Evolutionary conservation across 1,140 invertebrate species (phyloP), one percentile per base, ranked within the genome.

Genomic region (Papilio polyxenes): DNA sequence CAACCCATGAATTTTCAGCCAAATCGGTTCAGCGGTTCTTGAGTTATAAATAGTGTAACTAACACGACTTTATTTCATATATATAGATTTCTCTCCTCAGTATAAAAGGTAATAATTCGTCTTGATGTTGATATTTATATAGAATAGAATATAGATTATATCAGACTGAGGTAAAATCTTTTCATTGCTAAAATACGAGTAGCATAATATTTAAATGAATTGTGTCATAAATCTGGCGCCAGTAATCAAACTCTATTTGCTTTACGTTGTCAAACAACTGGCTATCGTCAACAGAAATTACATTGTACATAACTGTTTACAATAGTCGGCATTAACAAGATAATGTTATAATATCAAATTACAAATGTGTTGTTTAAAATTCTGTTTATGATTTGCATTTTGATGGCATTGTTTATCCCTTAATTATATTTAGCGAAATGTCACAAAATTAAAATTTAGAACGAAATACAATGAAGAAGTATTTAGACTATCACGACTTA

Each of bases 261-360:
- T 72, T 72, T 31, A 23, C 10, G 62, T 37, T 72, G 31, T 72
- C 65, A 72, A 72, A 72, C 65, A 72, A 72, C 31, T 31, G 7
- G 65, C 65, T 72, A 72, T 37, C 31, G 65, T 40, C 15, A 72
- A 72, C 65, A 72, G 31, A 72, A 72, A 72, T 37, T 37, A 72
- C 65, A 72, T 72, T 40, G 65, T 23, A 65, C 31, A 8, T 40
- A 15, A 37, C 11, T 72, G 65, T 72, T 72, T 72, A 72, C 65
- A 13, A 15, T 72, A 15, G 13, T 37, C 31, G 31, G 65, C 65
- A 72, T 72, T 37, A 40, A 15, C 15, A 37, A 6, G 65, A 72
- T 72, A 72, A 72, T 40, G 31, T 15, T 5, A 37, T 7, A 23
- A 2, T 72, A 72, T 72, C 65, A 37, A 72, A 72, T 72, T 72